Percentiles rank a stretch among this genome's conserved stretches.
Conservation (phyloP, 2,797 vertebrate genomes). For the Intellagama lesueurii region DNA sequence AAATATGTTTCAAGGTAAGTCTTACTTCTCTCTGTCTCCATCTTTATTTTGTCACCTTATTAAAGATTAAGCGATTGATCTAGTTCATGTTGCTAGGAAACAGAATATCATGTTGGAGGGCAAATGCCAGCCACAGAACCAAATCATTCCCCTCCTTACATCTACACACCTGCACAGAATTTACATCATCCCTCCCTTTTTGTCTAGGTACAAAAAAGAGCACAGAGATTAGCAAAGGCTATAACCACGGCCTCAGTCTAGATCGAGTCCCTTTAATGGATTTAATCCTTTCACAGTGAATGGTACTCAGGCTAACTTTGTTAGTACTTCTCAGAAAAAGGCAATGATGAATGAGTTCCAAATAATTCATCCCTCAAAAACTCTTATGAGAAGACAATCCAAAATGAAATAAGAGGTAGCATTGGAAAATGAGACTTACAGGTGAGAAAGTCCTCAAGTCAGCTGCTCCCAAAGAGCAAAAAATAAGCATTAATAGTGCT, state of each 20-base stretch:
- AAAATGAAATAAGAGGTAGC: too few relatives aligned
- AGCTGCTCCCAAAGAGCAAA: too few relatives aligned
- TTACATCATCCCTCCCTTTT: conserved; percentile 15
- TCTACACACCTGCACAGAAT: not conserved
- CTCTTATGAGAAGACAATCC: too few relatives aligned
- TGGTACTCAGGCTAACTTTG: too few relatives aligned
- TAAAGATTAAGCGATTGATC: conserved; percentile 44
- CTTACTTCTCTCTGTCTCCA: conserved; percentile 45
- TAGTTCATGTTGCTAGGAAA: conserved; percentile 62
- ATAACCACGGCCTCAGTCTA: not conserved
- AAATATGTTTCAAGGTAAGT: conserved; percentile 50
- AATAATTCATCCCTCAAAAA: too few relatives aligned
- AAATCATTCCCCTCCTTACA: conserved; percentile 10
- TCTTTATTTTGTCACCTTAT: conserved; percentile 56
- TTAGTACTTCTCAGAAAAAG: too few relatives aligned
- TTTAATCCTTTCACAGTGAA: too few relatives aligned
- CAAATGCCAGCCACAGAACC: conserved; percentile 46
- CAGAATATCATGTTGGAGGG: conserved; percentile 52
- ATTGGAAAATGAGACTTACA: too few relatives aligned
- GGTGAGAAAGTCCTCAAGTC: too few relatives aligned
- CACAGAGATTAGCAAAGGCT: conserved; percentile 8
- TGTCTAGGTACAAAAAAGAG: conserved; percentile 19
- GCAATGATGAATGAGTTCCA: too few relatives aligned
- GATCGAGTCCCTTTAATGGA: too few relatives aligned
- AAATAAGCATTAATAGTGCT: too few relatives aligned